Conservation (phyloP, 2,113 vertebrate species). For the Climacteris rufus region DNA sequence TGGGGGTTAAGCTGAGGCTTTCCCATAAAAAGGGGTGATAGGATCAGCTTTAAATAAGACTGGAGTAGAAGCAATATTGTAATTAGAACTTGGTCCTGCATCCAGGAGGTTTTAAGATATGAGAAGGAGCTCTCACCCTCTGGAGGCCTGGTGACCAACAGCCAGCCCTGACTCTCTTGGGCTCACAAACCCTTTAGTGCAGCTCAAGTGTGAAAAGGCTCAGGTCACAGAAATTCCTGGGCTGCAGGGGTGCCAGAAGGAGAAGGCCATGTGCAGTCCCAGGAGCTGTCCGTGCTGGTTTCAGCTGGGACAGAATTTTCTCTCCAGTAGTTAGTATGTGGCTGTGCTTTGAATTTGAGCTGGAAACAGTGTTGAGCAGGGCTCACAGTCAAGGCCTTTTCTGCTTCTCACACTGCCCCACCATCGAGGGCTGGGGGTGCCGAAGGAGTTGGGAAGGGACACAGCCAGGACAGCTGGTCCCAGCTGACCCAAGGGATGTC, state of each 20-base stretch:
- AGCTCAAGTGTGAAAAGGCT: neutral
- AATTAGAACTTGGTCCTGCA: neutral
- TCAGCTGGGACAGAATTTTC: neutral
- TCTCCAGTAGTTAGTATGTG: neutral
- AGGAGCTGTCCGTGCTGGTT: neutral
- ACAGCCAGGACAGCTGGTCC: neutral
- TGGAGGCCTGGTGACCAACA: neutral
- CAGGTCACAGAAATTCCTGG: neutral
- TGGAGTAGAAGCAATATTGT: neutral
- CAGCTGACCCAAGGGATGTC: neutral
- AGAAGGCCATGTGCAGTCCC: too few species aligned
- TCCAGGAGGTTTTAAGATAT: neutral
- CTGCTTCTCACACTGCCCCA: neutral
- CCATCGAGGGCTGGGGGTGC: accelerated
- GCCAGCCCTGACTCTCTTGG: neutral
- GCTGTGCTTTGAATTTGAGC: neutral
- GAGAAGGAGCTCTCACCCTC: neutral
- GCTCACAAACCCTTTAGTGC: neutral
- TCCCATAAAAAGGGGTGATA: neutral
- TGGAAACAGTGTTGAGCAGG: neutral
- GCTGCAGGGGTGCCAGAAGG: neutral
- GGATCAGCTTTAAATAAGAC: neutral
- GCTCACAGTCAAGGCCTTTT: neutral
- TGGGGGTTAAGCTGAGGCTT: neutral
- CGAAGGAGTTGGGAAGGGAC: neutral